A percentile compares a stretch with the other conserved stretches of the same genome.
Evolutionary conservation across 2,113 vertebrate species (phyloP).

Genomic region (Cyprinodon tularosa): DNA sequence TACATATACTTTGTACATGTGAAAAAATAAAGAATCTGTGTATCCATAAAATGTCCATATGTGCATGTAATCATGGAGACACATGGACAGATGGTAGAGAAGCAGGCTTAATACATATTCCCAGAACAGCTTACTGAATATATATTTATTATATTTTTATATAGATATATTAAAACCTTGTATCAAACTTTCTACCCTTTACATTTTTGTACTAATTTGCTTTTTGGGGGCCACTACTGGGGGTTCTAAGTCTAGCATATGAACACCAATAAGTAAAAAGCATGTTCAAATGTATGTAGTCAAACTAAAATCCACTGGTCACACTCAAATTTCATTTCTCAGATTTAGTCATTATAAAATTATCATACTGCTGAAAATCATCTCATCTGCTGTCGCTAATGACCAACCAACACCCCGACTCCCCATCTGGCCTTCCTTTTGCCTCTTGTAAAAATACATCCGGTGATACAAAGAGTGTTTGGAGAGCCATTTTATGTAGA

Average conservation of each 20-base stretch:
- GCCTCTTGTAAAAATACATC: conserved; percentile 8
- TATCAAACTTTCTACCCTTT: background rate
- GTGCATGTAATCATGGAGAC: too few species aligned
- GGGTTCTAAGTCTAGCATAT: background rate
- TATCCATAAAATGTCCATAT: too few species aligned
- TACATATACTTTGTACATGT: too few species aligned
- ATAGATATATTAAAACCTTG: too few species aligned
- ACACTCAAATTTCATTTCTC: conserved; percentile 18
- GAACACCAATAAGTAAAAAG: background rate
- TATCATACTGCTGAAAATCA: conserved; percentile 7
- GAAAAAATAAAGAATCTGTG: too few species aligned
- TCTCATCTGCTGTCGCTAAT: conserved; percentile 3
- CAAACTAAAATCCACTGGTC: background rate
- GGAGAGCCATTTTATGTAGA: conserved; percentile 16
- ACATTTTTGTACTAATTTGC: too few species aligned
- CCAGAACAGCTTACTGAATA: too few species aligned
- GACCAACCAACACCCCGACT: background rate
- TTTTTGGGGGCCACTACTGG: background rate
- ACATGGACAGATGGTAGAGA: too few species aligned
- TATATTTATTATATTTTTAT: too few species aligned
- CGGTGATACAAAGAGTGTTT: conserved; percentile 34
- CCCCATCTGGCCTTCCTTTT: background rate
- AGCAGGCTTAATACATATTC: too few species aligned
- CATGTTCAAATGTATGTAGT: background rate
- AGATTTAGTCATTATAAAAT: conserved; percentile 30